Evolutionary conservation across 2,113 vertebrate genomes (phyloP).

Genomic region (Tragelaphus imberbis): DNA sequence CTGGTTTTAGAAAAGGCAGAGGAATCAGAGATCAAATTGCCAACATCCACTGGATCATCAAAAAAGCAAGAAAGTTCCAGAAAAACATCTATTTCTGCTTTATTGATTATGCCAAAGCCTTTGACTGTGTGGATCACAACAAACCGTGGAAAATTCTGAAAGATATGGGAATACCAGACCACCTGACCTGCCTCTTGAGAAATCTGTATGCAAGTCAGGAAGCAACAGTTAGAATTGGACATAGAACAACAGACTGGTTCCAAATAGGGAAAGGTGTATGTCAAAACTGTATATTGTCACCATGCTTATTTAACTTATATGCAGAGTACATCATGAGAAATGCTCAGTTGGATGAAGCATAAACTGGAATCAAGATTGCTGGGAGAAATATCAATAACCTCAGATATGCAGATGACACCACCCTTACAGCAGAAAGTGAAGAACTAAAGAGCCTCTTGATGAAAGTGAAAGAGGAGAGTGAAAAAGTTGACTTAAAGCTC

Average conservation of each 20-base stretch:
- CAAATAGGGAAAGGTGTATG: neutral
- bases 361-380: neutral
- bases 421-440: neutral
- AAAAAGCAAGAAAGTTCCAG: too few relatives aligned
- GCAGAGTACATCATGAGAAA: neutral
- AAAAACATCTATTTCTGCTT: neutral
- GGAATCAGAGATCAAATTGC: too few relatives aligned
- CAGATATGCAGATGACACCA: neutral
- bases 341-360: fast-evolving
- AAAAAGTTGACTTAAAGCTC: neutral
- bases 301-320: neutral
- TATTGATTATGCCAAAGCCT: neutral
- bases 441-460: neutral
- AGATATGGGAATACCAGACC: neutral
- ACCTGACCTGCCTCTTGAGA: too few relatives aligned
- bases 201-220: neutral
- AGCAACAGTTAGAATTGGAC: neutral
- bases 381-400: neutral
- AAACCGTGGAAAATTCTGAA: neutral
- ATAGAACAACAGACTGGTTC: neutral
- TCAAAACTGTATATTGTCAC: neutral
- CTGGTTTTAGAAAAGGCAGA: too few relatives aligned
- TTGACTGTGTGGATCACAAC: neutral
- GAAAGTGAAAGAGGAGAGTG: neutral
- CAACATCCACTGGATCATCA: too few relatives aligned